Conservation (phyloP, 2,113 vertebrate genomes). For the Lathamus discolor region DNA sequence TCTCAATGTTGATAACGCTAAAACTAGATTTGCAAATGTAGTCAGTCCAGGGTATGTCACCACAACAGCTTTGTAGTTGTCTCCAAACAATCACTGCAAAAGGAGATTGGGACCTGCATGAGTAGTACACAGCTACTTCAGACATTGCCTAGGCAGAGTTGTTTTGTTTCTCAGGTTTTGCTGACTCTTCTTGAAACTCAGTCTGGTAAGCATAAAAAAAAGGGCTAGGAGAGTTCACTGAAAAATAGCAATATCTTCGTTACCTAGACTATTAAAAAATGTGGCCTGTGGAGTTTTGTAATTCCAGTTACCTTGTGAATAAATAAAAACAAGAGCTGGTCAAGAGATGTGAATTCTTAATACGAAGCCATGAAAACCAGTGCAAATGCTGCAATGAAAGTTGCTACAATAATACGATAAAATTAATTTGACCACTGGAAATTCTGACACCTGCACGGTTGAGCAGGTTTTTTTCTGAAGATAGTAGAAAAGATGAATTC, state of each 20-base stretch:
- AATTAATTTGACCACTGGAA: neutral
- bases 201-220: neutral
- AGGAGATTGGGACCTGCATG: neutral
- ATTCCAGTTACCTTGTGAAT: neutral
- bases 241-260: neutral
- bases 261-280: neutral
- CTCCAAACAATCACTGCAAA: neutral
- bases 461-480: neutral
- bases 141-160: neutral
- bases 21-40: neutral
- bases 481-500: neutral
- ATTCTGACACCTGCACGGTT: neutral
- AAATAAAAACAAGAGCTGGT: neutral
- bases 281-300: neutral
- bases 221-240: neutral
- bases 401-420: neutral
- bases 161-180: neutral
- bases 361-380: neutral
- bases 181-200: neutral
- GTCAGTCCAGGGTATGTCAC: neutral
- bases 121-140: neutral
- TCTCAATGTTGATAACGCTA: neutral
- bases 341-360: neutral
- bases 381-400: neutral
- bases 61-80: neutral